Evolutionary conservation across 2,888 invertebrate species (phyloP).

Genomic region (Agrochola circellaris): DNA sequence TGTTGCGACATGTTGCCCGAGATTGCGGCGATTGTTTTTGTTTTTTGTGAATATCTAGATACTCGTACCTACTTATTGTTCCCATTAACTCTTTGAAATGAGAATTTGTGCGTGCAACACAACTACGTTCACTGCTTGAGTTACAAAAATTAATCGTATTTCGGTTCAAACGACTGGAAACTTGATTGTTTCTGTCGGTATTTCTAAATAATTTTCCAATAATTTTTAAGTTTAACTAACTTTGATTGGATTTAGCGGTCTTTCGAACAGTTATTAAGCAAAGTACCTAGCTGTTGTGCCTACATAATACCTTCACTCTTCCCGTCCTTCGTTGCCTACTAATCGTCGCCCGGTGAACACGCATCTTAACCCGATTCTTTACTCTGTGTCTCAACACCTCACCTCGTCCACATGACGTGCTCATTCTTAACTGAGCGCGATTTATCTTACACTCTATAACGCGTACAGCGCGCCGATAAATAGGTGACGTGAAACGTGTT

Average conservation of each 20-base stretch:
- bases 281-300: no score
- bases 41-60: no score
- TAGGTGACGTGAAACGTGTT: slow-evolving; percentile 14
- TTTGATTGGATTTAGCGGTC: not conserved
- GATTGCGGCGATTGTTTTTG: not conserved
- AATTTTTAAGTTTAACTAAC: not conserved
- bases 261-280: no score
- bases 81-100: no score
- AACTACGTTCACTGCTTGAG: no score
- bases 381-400: not conserved
- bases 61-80: no score
- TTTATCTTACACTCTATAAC: slow-evolving; percentile 23
- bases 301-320: not conserved
- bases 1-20: not conserved
- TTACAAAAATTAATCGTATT: no score
- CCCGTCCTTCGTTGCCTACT: not conserved
- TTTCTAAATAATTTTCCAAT: not conserved
- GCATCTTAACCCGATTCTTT: no score
- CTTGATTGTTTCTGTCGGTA: not conserved
- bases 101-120: no score
- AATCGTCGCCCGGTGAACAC: not conserved
- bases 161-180: not conserved
- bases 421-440: slow-evolving; percentile 37
- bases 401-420: slow-evolving; percentile 13
- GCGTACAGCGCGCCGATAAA: slow-evolving; percentile 25